phyloP scores from a whole-genome alignment of 30 jellyfish, hydroid and myxozoan genomes.

The Cassiopea andromeda region DNA sequence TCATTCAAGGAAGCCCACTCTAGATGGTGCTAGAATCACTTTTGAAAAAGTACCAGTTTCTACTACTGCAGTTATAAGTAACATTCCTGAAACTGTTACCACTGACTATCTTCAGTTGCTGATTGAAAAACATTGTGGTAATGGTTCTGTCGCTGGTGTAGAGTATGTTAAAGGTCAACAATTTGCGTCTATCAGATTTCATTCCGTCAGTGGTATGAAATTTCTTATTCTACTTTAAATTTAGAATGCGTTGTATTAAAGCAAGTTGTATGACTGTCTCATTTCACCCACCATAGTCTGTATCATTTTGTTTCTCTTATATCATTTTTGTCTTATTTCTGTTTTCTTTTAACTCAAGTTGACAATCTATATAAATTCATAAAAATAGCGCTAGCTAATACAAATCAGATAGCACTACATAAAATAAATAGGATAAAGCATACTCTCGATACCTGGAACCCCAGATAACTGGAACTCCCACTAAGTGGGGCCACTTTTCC shows the following conservation, averaged over 20 bases:
- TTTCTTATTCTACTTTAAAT: background rate
- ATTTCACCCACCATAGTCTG: background rate
- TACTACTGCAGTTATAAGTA: conserved; percentile 12
- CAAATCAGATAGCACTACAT: too few relatives aligned
- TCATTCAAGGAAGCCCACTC: background rate
- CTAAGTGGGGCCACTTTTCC: too few relatives aligned
- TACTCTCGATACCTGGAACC: too few relatives aligned
- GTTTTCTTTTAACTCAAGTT: background rate
- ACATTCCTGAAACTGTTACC: conserved; percentile 30
- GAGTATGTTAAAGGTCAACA: background rate
- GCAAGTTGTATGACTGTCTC: too few relatives aligned
- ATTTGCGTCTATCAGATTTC: conserved; percentile 2
- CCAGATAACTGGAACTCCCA: too few relatives aligned
- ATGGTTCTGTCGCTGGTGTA: background rate
- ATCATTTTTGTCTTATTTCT: background rate
- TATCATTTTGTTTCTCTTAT: background rate
- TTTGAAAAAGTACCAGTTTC: conserved; percentile 7
- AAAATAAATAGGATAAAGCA: too few relatives aligned
- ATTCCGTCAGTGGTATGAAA: background rate
- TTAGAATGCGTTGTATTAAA: background rate
- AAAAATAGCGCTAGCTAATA: too few relatives aligned
- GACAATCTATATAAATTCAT: background rate
- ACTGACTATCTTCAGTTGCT: conserved; percentile 12
- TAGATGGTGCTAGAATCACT: background rate
- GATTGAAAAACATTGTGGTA: background rate